Evolutionary conservation across 2,113 vertebrate genomes (phyloP).

Genomic region (Nannobrachium achirus): DNA sequence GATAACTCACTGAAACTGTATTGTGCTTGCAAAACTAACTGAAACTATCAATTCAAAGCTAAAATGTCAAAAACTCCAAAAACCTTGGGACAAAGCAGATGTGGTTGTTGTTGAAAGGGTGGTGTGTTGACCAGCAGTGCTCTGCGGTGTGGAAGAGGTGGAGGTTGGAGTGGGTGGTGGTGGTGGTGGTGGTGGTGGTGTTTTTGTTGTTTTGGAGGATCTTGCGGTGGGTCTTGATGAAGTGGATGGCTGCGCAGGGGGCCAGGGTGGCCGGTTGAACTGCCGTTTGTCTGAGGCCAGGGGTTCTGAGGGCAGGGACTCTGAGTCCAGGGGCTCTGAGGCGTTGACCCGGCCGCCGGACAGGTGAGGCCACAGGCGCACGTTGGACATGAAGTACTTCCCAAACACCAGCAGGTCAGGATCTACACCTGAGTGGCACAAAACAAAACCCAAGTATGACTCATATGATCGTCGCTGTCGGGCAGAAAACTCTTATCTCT

Average conservation of each 20-base stretch:
- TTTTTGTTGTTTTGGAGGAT: conserved; percentile 11
- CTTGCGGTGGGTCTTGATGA: conserved; percentile 32
- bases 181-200: not conserved
- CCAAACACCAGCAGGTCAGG: conserved; percentile 94
- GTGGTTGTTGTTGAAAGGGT: conserved; percentile 5
- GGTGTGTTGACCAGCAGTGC: conserved; percentile 9
- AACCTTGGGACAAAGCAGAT: not conserved
- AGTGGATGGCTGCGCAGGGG: conserved; percentile 46
- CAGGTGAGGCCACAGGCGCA: conserved; percentile 71
- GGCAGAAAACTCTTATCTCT: too few species aligned
- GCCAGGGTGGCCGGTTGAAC: conserved; percentile 64
- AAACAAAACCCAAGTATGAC: not conserved
- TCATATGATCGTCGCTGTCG: too few species aligned
- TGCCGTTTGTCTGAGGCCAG: conserved; percentile 76
- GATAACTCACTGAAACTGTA: too few species aligned
- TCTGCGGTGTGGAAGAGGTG: not conserved
- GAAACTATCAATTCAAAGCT: too few species aligned
- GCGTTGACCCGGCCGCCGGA: conserved; percentile 71
- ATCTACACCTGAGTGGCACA: conserved; percentile 82
- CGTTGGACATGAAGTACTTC: conserved; percentile 78
- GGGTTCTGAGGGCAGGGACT: conserved; percentile 55
- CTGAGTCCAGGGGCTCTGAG: conserved; percentile 75
- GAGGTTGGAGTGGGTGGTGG: not conserved
- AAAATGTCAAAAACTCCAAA: too few species aligned
- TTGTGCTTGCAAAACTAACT: too few species aligned